Base-by-base conservation (phyloP, 1,140 invertebrate genomes). In the Phthorimaea operculella region DNA sequence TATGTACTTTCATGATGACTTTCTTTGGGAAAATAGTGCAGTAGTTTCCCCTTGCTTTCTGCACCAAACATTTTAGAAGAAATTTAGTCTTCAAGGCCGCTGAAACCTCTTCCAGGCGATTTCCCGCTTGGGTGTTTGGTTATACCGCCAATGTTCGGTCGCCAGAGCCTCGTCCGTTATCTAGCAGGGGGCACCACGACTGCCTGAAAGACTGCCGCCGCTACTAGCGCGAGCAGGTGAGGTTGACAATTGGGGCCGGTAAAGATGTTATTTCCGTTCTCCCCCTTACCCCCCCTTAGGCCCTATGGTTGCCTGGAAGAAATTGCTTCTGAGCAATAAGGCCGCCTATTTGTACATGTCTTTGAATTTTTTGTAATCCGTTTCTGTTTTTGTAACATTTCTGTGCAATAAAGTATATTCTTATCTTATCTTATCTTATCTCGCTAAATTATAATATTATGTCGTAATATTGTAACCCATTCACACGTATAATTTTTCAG, bases 1-100 rank as follows among this genome's bases (percentile, higher is more conserved):
- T 6, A 4, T 28, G 21, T 28, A 28, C 21, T 28, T 28, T 28
- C 21, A 28, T 28, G 21, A 28, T 28, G 21, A 28, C 21, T 28
- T 28, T 28, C 21, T 28, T 28, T 28, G 44, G 51, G 36, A 51
- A 44, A 42, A 15, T 57, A 51, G 55, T 57, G 55, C 50, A 59
- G 60, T 62, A 33, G 57, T 58, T 56, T 56, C 56, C 60, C 60
- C 5, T 56, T 55, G 56, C 33, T 10, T 21, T 53, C 36, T 45
- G 42, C 52, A 8, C 18, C 52, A 53, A 17, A 21, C 52, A 16
- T 53, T 53, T 53, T 45, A 39, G 39, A 15, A 33, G 28, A 11
- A 28, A 53, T 45, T 53, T 53, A 53, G 4, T 10, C 28, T 18
- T 4, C 52, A 28, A 54, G 52, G 52, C 52, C 21, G 42, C 52